Evolutionary conservation across 2,113 vertebrate genomes (phyloP), one percentile per base, ranked within the genome.

Genomic region (Sialia sialis): DNA sequence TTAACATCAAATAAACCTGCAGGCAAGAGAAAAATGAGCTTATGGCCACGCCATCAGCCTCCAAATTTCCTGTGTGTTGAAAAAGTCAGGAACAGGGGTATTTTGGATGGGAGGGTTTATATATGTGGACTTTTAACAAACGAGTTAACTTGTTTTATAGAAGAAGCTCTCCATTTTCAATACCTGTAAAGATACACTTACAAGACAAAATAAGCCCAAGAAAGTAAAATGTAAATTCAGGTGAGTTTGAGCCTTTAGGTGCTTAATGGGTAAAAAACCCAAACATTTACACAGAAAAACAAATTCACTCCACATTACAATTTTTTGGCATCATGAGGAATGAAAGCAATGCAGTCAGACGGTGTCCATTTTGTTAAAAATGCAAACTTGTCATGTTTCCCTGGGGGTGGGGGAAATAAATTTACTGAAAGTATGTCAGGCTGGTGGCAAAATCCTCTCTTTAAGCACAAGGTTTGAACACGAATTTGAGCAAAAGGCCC

Each of bases 71-170:
- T 86, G 64, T 80, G 15, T 46, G 29, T 36, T 76, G 18, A 36
- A 86, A 49, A 73, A 54, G 1, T 5, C 27, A 72, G 23, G 17
- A n/a, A 18, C 3, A 2, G 5, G 6, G 3, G 3, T 0, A 10
- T 62, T 60, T 15, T 20, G 8, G 4, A 20, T 4, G 2, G 5
- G 7, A 3, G 3, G 0, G 11, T 58, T 60, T 16, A 32, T 62
- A 20, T 17, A 41, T 8, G 13, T 44, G 10, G 15, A 74, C 20
- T 93, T 54, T 10, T 0, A 90, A 79, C 9, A 93, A 86, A 62
- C 17, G 91, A 49, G 11, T 32, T 93, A 72, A 69, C 10, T 77
- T 82, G 68, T 39, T 75, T 51, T 44, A 81, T 30, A 75, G 62
- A 38, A 89, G 7, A 78, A 7, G 11, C 8, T 44, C 30, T 77